These are phyloP conservation scores for Leontopithecus rosalia DNA, from an alignment of 2,797 vertebrate species.

Conservation along the genomic window DNA sequence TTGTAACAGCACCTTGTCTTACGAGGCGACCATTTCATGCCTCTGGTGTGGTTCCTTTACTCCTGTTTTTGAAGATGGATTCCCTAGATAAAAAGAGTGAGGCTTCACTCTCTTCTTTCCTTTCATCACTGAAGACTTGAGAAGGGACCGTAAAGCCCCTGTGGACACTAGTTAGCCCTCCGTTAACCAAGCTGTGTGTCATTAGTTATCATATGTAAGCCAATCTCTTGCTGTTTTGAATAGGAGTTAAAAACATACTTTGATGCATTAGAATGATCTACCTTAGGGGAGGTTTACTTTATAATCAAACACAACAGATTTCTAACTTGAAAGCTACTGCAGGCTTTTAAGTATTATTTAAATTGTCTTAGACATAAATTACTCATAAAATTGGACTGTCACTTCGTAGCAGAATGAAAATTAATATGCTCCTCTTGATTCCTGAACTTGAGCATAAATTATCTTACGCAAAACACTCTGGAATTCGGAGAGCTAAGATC, in stretches of 20 bases:
- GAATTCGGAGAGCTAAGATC: neutral
- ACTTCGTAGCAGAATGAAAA: constrained; percentile 58
- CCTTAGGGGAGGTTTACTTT: constrained; percentile 67
- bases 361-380: constrained; percentile 64
- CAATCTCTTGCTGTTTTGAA: constrained; percentile 52
- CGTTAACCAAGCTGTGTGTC: constrained; percentile 19
- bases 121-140: constrained; percentile 7
- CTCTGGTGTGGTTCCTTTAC: neutral
- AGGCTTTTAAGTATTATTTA: constrained; percentile 78
- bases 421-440: constrained; percentile 40
- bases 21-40: neutral
- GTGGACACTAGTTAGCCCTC: constrained; percentile 9
- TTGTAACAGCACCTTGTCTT: neutral
- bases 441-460: neutral
- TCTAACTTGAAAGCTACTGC: constrained; percentile 67
- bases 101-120: neutral
- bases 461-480: constrained; percentile 32
- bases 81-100: neutral
- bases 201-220: constrained; percentile 49
- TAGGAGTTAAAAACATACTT: constrained; percentile 70
- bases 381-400: constrained; percentile 51
- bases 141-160: neutral
- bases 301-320: constrained; percentile 61
- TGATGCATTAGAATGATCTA: constrained; percentile 67
- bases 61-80: neutral